A percentile compares a stretch with the other conserved stretches of the same genome.
Conservation (phyloP, 2,797 vertebrate genomes). For the Heterohyrax brucei region DNA sequence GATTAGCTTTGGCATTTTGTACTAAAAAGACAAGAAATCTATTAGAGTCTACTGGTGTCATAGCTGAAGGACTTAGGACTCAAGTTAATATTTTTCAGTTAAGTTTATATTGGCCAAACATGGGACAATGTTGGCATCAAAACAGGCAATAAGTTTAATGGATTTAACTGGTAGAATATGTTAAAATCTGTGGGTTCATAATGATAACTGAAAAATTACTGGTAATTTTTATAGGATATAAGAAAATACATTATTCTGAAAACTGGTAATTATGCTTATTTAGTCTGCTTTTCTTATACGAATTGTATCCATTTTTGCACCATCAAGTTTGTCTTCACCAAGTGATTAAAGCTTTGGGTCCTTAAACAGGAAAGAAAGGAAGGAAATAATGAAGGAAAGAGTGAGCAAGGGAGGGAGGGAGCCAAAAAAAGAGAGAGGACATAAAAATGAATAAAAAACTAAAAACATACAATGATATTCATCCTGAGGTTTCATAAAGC, state of each 20-base stretch:
- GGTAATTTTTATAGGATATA: neutral
- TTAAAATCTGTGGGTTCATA: neutral
- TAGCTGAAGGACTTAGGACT: neutral
- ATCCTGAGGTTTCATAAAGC: neutral
- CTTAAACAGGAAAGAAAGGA: neutral
- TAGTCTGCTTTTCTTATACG: neutral
- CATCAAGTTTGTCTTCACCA: neutral
- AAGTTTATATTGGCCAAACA: neutral
- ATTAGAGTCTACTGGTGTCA: neutral
- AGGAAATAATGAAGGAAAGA: neutral
- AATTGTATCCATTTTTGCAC: neutral
- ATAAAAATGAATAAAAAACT: neutral
- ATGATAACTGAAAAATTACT: neutral
- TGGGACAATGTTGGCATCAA: neutral
- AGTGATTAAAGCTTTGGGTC: neutral
- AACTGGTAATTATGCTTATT: neutral
- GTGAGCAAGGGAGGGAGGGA: neutral
- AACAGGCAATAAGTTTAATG: neutral
- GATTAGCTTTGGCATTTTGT: neutral
- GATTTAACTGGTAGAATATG: neutral
- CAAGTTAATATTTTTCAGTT: neutral
- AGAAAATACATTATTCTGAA: neutral
- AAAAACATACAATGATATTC: neutral
- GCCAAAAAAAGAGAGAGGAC: neutral
- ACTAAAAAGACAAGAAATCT: neutral